A percentile compares a stretch with the other conserved stretches of the same genome.
Evolutionary conservation across 2,113 vertebrate genomes (phyloP).

Genomic region (Lagenorhynchus albirostris): DNA sequence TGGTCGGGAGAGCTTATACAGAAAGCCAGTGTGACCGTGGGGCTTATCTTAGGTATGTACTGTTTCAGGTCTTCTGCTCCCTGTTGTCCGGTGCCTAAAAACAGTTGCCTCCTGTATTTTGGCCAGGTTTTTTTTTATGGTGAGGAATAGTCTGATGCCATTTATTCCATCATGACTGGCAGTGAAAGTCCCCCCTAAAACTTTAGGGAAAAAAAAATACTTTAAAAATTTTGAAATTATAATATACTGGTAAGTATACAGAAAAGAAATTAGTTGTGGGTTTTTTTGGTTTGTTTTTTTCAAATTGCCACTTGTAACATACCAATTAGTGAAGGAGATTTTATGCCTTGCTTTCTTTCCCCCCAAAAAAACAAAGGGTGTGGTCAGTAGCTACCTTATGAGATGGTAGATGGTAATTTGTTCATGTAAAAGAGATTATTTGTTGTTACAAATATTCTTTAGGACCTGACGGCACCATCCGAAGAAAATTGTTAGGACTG

Average conservation of each 20-base stretch:
- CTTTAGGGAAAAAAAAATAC: neutral
- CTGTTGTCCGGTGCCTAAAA: neutral
- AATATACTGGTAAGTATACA: neutral
- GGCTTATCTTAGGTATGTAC: neutral
- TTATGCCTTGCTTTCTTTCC: slow-evolving; percentile 4
- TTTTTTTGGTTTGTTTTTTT: neutral
- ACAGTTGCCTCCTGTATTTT: neutral
- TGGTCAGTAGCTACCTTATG: slow-evolving; percentile 19
- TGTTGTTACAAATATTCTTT: slow-evolving; percentile 58
- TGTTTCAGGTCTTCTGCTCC: neutral
- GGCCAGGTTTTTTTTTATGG: neutral
- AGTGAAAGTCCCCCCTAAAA: neutral
- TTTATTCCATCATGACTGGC: neutral
- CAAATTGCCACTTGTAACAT: neutral
- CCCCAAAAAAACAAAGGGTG: too few species aligned
- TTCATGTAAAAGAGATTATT: slow-evolving; percentile 63
- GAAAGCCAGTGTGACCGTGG: neutral
- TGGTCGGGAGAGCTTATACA: neutral
- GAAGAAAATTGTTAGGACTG: slow-evolving; percentile 70
- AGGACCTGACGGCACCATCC: slow-evolving; percentile 58
- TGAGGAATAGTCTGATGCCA: neutral
- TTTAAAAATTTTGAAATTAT: neutral
- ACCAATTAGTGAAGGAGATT: neutral
- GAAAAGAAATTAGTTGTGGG: neutral
- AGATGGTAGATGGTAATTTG: slow-evolving; percentile 3